These are phyloP conservation scores for Meda fulgida DNA, from an alignment of 2,797 vertebrate species.

Conservation along the genomic window DNA sequence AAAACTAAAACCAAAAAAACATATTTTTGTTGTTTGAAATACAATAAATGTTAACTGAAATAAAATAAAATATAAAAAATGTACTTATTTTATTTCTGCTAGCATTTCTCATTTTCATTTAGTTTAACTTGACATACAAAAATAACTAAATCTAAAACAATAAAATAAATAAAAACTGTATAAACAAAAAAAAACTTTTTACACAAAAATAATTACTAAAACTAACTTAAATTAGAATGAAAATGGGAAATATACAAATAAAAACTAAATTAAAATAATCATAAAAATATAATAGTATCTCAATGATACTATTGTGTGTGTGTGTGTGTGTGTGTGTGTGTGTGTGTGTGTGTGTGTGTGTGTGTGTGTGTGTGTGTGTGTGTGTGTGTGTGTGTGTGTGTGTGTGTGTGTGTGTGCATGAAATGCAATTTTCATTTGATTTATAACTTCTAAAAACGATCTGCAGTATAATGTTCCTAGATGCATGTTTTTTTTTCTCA, in stretches of 20 bases:
- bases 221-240: neutral
- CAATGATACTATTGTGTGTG: neutral
- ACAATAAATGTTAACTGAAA: neutral
- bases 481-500: neutral
- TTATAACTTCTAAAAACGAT: neutral
- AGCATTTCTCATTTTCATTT: neutral
- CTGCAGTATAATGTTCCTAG: neutral
- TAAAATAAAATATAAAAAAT: neutral
- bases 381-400: too few relatives aligned
- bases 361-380: too few relatives aligned
- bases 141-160: neutral
- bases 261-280: neutral
- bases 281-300: neutral
- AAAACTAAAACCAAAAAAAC: neutral
- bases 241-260: neutral
- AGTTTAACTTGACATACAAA: neutral
- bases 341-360: too few relatives aligned
- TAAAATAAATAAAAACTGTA: neutral
- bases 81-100: too few relatives aligned
- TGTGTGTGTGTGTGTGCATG: neutral
- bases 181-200: neutral
- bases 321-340: too few relatives aligned
- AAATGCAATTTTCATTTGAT: neutral
- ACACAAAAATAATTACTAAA: neutral
- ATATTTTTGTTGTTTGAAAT: neutral